phyloP scores from a whole-genome alignment of 2,888 invertebrate genomes.

The Ochropleura leucogaster region DNA sequence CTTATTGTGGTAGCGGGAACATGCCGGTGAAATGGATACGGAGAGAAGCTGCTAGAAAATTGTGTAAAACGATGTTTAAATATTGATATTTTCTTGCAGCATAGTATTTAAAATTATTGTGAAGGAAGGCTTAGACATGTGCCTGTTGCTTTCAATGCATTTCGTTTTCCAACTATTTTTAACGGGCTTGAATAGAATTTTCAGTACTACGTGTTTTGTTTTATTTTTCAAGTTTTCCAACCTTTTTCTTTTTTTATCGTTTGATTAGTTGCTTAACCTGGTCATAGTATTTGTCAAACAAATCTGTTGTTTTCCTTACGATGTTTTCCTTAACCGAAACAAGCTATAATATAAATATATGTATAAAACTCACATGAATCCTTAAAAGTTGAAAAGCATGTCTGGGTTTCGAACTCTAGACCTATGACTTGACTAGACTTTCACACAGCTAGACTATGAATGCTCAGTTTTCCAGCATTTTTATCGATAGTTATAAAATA shows the following conservation, averaged over 20 bases:
- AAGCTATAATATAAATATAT: too few species aligned
- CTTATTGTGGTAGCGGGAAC: constrained; percentile 40
- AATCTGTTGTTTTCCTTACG: too few species aligned
- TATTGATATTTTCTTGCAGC: not conserved
- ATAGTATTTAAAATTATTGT: not conserved
- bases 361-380: too few species aligned
- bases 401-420: too few species aligned
- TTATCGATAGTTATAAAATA: too few species aligned
- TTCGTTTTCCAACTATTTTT: not conserved
- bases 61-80: not conserved
- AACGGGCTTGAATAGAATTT: not conserved
- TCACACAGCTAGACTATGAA: too few species aligned
- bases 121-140: not conserved
- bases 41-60: constrained; percentile 1
- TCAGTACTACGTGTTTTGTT: not conserved
- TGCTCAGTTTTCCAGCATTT: too few species aligned
- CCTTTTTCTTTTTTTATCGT: not conserved
- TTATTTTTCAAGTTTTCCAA: not conserved
- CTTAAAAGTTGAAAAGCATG: too few species aligned
- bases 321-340: too few species aligned
- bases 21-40: constrained; percentile 5
- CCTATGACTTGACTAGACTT: too few species aligned
- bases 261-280: too few species aligned
- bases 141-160: not conserved
- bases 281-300: too few species aligned